Evolutionary conservation across 1,140 invertebrate genomes (phyloP), one percentile per base, ranked within the genome.

Genomic region (Orussus abietinus): DNA sequence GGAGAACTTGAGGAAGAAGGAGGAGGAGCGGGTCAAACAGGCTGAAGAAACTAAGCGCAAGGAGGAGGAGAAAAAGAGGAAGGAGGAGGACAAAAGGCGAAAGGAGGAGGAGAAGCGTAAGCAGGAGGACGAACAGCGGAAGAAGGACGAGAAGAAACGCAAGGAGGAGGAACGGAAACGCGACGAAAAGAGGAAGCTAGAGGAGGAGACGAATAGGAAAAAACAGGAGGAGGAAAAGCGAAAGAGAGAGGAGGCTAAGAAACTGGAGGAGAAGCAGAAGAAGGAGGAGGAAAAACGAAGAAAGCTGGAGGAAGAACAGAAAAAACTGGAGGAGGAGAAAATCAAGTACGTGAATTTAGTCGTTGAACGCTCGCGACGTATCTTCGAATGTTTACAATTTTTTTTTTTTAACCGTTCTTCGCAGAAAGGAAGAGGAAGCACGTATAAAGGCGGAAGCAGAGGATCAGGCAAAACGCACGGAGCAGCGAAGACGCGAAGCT

Each of bases 211-310:
- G 21, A 51, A 60, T 18, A 59, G 58, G 18, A 75, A 67, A 19
- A 72, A 63, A 14, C 62, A 69, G 55, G 78, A 71, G 56, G 74
- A 66, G 46, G 79, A 75, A 55, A 75, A 52, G 38, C 77, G 68
- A 57, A 72, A 57, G 53, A 72, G 59, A 1, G 77, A 78, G 29
- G 77, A 79, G 10, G 19, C 57, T 7, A 64, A 55, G 62, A 80
- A 49, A 62, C 65, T 61, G 46, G 67, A 65, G 55, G 67, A 72
- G 57, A 77, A 66, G 45, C 59, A 51, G 47, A 72, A 38, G 44
- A 69, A 58, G 53, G 72, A 63, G 62, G 69, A 66, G 56, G 64
- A 68, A 53, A 74, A 66, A 48, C 69, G 55, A 58, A 72, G 64
- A 58, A 77, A 66, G 56, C 55, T 50, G 22, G 75, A 72, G 57